Percentiles rank a stretch among this genome's conserved stretches.
Conservation (phyloP, 2,888 invertebrate species). For the Caenorhabditis sinica region DNA sequence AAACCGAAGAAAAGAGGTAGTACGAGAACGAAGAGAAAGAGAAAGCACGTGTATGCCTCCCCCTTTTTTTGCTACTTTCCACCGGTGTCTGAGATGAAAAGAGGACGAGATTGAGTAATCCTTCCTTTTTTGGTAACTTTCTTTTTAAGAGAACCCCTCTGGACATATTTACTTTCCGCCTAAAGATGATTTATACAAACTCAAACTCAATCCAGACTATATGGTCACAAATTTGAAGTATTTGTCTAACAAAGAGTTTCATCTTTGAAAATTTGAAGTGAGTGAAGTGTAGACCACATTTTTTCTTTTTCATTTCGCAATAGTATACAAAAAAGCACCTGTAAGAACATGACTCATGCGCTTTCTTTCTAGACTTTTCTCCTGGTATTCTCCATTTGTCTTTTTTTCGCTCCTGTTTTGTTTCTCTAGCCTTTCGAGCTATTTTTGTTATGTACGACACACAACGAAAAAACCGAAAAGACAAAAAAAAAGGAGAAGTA, state of each 20-base stretch:
- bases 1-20: conserved; percentile 30
- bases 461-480: background rate
- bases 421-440: background rate
- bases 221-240: conserved; percentile 2
- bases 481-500: background rate
- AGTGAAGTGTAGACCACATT: background rate
- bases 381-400: no score
- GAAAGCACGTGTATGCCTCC: conserved; percentile 52
- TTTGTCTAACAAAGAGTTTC: background rate
- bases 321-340: background rate
- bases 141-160: background rate
- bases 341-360: background rate
- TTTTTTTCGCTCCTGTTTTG: background rate
- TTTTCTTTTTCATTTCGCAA: background rate
- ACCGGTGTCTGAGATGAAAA: conserved; percentile 22
- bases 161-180: background rate
- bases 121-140: conserved; percentile 13
- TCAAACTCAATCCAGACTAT: background rate
- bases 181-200: background rate
- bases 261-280: background rate
- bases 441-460: background rate
- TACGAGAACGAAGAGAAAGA: conserved; percentile 10
- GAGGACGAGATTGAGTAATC: conserved; percentile 9
- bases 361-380: background rate
- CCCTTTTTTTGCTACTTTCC: conserved; percentile 15